Evolutionary conservation across 2,888 invertebrate genomes (phyloP).

Genomic region (Tetragonisca angustula): DNA sequence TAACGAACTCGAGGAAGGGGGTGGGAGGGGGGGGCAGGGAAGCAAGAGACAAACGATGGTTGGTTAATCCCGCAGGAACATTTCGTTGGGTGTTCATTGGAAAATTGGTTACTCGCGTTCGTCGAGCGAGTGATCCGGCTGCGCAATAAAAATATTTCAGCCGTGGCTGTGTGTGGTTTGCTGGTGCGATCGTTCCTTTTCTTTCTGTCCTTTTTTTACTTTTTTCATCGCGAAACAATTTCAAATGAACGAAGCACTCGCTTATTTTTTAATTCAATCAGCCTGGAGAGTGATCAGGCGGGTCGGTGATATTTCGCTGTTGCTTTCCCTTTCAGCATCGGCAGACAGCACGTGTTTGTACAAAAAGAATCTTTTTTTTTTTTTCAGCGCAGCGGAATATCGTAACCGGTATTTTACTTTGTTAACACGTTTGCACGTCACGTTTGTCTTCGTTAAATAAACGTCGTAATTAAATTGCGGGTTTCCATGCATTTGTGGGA

Average conservation of each 20-base stretch:
- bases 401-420: too few relatives aligned
- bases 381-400: too few relatives aligned
- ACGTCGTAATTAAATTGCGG: too few relatives aligned
- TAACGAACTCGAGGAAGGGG: conserved; percentile 25
- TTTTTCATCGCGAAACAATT: too few relatives aligned
- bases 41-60: conserved; percentile 21
- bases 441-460: too few relatives aligned
- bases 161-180: not conserved
- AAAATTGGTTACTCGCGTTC: conserved; percentile 7
- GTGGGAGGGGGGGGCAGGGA: not conserved
- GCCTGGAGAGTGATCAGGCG: not conserved
- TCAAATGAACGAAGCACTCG: too few relatives aligned
- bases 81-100: conserved; percentile 13
- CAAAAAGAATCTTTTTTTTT: too few relatives aligned
- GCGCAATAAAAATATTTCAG: not conserved
- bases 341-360: too few relatives aligned
- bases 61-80: conserved; percentile 22
- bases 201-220: too few relatives aligned
- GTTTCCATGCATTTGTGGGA: too few relatives aligned
- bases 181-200: not conserved
- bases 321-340: not conserved
- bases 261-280: not conserved
- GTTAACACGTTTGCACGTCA: too few relatives aligned
- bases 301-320: not conserved
- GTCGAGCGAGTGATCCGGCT: not conserved